These are phyloP conservation scores for Spisula solida DNA, from an alignment of 2,888 invertebrate species.

Conservation along the genomic window DNA sequence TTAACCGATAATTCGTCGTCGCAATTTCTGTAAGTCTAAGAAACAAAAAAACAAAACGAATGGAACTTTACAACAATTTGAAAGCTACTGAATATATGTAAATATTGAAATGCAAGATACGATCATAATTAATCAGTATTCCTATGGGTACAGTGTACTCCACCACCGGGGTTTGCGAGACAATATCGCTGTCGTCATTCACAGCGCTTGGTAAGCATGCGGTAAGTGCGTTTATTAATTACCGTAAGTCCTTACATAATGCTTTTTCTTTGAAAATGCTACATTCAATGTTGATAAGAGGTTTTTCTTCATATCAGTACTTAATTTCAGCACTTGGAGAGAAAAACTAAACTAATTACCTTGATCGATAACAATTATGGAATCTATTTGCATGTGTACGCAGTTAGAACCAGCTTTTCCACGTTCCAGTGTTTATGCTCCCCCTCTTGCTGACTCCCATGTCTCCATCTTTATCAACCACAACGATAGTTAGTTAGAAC, in stretches of 20 bases:
- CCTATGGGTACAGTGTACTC: not conserved
- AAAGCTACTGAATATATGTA: not conserved
- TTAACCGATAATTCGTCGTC: not conserved
- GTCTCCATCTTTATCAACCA: too few relatives aligned
- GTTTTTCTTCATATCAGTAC: not conserved
- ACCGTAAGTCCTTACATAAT: not conserved
- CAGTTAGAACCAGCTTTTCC: not conserved
- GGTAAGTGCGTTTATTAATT: conserved; percentile 16
- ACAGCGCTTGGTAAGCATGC: not conserved
- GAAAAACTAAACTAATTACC: not conserved
- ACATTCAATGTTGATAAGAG: not conserved
- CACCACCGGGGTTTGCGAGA: not conserved
- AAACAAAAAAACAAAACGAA: not conserved
- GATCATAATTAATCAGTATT: not conserved
- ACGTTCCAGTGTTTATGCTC: too few relatives aligned
- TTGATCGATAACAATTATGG: not conserved
- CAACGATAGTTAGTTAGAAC: too few relatives aligned
- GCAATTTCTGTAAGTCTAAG: not conserved
- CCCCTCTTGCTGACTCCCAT: too few relatives aligned
- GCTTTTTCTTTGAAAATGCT: not conserved
- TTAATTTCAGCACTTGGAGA: not conserved
- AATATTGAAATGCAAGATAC: not conserved
- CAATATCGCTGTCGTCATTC: not conserved
- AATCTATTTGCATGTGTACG: not conserved
- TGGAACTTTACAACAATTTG: not conserved